These are phyloP conservation scores for Mechanitis messenoides DNA, from an alignment of 2,888 invertebrate species.

Conservation along the genomic window DNA sequence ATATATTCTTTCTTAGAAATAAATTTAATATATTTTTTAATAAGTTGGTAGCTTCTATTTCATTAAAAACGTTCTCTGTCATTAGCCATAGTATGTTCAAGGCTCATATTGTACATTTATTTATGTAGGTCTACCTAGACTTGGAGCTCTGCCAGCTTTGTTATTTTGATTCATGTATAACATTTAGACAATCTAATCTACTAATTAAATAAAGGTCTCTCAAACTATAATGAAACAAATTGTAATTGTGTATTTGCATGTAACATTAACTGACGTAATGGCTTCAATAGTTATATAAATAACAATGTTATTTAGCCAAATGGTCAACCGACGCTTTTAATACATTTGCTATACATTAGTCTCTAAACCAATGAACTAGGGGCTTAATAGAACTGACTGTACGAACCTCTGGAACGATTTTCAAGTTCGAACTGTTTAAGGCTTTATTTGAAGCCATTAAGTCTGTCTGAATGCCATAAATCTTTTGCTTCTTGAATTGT, in stretches of 20 bases:
- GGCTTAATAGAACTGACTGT: not conserved
- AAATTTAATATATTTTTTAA: not conserved
- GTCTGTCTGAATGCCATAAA: conserved; percentile 26
- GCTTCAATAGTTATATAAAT: too few species aligned
- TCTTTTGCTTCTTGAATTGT: conserved; percentile 26
- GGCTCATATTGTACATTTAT: conserved; percentile 27
- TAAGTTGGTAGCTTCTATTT: not conserved
- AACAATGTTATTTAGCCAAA: too few species aligned
- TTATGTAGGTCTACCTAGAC: conserved; percentile 24
- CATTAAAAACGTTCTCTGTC: conserved; percentile 3
- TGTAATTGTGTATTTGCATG: not conserved
- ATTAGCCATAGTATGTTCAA: conserved; percentile 14
- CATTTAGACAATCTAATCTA: conserved; percentile 29
- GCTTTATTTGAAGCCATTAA: conserved; percentile 11
- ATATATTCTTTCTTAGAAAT: too few species aligned
- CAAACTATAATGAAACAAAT: conserved; percentile 2
- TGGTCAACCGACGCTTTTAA: not conserved
- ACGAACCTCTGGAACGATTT: conserved; percentile 1
- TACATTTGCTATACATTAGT: not conserved
- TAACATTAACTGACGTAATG: too few species aligned
- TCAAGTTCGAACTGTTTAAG: conserved; percentile 6
- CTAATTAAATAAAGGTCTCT: conserved; percentile 27
- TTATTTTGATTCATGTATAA: conserved; percentile 28
- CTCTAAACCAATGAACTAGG: not conserved
- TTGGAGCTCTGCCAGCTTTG: conserved; percentile 27